These are phyloP conservation scores for Trinorchestia longiramus DNA, from an alignment of 1,140 invertebrate genomes.

Conservation along the genomic window DNA sequence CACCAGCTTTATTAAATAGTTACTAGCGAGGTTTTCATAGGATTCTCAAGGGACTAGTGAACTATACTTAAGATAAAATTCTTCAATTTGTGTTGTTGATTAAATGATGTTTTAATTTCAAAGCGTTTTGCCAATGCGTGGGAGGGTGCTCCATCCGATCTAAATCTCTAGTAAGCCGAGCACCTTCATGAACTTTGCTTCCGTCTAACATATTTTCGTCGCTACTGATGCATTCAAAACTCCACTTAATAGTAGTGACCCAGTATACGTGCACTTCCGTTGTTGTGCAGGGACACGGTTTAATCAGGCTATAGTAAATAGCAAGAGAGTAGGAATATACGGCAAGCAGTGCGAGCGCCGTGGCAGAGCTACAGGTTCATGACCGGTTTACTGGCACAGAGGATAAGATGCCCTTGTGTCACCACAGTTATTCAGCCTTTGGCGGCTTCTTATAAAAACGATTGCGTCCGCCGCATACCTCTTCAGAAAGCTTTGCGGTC, in stretches of 20 bases:
- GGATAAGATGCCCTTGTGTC: constrained; percentile 23
- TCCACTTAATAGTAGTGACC: background rate
- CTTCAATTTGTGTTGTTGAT: too few species aligned
- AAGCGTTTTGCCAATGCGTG: too few species aligned
- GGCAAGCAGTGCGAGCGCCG: background rate
- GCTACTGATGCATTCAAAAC: background rate
- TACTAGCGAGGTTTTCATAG: background rate
- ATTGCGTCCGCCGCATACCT: background rate
- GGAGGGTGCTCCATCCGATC: too few species aligned
- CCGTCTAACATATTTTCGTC: background rate
- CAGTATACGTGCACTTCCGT: background rate
- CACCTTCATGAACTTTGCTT: too few species aligned
- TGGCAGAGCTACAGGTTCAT: background rate
- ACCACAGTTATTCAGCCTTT: constrained; percentile 7
- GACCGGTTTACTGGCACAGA: constrained; percentile 41
- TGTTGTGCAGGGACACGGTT: background rate
- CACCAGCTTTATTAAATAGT: background rate
- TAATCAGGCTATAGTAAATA: background rate
- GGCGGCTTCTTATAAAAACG: background rate
- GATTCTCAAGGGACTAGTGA: background rate
- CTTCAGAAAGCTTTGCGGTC: background rate
- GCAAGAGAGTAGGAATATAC: background rate
- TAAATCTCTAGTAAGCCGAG: too few species aligned
- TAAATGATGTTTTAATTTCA: too few species aligned
- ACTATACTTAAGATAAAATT: background rate